Conservation (phyloP, 2,888 invertebrate species). For the Chrysodeixis includens region DNA sequence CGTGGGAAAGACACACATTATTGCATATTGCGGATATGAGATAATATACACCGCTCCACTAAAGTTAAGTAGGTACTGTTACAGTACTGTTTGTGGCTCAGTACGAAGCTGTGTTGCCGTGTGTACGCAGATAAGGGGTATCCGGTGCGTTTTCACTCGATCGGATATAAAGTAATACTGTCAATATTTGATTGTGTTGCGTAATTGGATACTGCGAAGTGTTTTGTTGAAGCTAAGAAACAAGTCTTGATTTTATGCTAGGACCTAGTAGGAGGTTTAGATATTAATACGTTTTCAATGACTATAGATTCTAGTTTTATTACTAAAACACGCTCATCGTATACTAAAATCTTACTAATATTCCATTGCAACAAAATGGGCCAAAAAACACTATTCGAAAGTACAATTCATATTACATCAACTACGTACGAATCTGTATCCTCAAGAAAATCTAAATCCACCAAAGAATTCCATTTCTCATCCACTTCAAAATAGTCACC, state of each 20-base stretch:
- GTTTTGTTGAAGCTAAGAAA: no score
- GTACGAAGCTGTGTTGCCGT: conserved; percentile 46
- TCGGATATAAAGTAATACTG: conserved; percentile 71
- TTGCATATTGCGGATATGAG: conserved; percentile 79
- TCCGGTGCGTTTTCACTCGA: conserved; percentile 80
- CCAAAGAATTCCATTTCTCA: background rate
- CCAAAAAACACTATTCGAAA: no score
- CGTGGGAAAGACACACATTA: conserved; percentile 84
- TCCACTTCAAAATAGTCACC: conserved; percentile 23
- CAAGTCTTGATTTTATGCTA: no score
- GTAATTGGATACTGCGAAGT: conserved; percentile 15
- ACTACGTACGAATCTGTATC: conserved; percentile 2
- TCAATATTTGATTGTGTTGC: conserved; percentile 49
- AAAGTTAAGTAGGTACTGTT: conserved; percentile 34
- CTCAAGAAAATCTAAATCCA: conserved; percentile 12
- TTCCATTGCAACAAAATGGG: no score
- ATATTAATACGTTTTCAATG: no score
- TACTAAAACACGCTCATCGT: no score
- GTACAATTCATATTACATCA: no score
- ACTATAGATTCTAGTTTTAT: background rate
- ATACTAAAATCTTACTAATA: no score
- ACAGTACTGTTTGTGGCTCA: conserved; percentile 41
- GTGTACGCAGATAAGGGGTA: conserved; percentile 66
- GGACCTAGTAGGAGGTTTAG: no score
- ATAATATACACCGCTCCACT: conserved; percentile 62